Conservation (phyloP, 1,140 invertebrate genomes). For the Epicauta chinensis region DNA sequence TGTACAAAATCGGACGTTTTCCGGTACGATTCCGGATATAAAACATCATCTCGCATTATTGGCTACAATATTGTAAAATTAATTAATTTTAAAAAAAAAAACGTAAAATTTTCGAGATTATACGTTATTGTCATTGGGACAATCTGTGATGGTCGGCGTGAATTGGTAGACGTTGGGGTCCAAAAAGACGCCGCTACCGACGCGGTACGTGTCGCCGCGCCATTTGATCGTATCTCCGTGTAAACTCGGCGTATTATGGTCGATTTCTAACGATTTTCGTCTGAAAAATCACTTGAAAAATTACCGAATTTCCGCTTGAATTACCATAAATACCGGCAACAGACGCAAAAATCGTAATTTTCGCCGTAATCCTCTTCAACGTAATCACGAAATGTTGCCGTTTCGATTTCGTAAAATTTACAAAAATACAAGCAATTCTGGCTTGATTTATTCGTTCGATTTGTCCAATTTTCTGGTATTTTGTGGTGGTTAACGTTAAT, state of each 20-base stretch:
- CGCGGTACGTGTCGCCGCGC: constrained; percentile 54
- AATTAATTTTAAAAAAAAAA: too few relatives aligned
- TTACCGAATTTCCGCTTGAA: background rate
- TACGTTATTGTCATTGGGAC: too few relatives aligned
- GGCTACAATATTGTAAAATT: too few relatives aligned
- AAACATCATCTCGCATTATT: constrained; percentile 63
- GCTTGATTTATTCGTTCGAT: constrained; percentile 34
- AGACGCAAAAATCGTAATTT: constrained; percentile 46
- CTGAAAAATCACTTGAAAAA: constrained; percentile 21
- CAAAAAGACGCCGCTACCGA: constrained; percentile 69
- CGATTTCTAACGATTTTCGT: constrained; percentile 20
- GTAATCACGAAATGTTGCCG: constrained; percentile 65
- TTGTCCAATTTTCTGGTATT: constrained; percentile 20
- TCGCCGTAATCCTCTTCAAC: constrained; percentile 45
- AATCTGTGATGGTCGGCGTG: constrained; percentile 30
- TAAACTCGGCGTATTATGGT: constrained; percentile 24
- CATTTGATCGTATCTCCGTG: constrained; percentile 46
- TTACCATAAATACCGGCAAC: constrained; percentile 41
- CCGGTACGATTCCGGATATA: constrained; percentile 74
- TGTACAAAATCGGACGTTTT: constrained; percentile 59
- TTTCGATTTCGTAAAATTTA: constrained; percentile 59
- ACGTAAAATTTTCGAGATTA: too few relatives aligned
- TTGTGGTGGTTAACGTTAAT: constrained; percentile 25
- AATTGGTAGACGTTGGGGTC: constrained; percentile 61
- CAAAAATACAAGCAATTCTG: constrained; percentile 59